These are phyloP conservation scores for Bombyx huttoni DNA, from an alignment of 2,888 invertebrate species.

Conservation along the genomic window DNA sequence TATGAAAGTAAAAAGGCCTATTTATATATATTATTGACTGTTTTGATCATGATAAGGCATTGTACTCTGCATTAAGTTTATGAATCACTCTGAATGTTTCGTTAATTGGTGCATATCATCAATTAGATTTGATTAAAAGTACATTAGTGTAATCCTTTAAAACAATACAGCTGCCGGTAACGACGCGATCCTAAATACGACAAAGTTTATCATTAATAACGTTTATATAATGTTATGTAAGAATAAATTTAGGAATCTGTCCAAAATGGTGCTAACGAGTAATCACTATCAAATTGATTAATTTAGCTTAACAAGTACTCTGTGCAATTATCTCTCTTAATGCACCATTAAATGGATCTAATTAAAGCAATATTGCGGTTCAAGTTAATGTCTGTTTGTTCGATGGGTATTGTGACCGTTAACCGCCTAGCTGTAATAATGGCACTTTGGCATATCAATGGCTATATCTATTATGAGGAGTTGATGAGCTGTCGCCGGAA, in stretches of 20 bases:
- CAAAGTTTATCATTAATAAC: no score
- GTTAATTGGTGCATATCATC: not conserved
- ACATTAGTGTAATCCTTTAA: not conserved
- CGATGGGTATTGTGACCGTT: conserved; percentile 9
- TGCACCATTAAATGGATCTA: conserved; percentile 10
- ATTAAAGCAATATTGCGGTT: conserved; percentile 16
- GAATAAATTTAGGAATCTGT: not conserved
- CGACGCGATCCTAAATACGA: no score
- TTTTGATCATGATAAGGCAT: no score
- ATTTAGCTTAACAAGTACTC: not conserved
- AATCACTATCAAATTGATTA: not conserved
- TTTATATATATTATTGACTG: no score
- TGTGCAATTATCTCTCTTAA: conserved; percentile 10
- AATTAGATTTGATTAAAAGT: not conserved
- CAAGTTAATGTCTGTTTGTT: conserved; percentile 17
- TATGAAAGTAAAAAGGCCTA: no score
- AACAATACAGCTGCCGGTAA: not conserved
- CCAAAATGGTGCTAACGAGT: not conserved
- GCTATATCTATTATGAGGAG: conserved; percentile 7
- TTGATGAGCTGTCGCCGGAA: conserved; percentile 7
- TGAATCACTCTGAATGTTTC: not conserved
- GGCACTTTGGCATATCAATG: conserved; percentile 4
- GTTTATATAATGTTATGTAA: not conserved
- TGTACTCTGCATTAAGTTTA: not conserved
- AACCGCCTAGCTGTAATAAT: not conserved